Evolutionary conservation across 1,140 invertebrate species (phyloP).

Genomic region (Calycopis cecrops): DNA sequence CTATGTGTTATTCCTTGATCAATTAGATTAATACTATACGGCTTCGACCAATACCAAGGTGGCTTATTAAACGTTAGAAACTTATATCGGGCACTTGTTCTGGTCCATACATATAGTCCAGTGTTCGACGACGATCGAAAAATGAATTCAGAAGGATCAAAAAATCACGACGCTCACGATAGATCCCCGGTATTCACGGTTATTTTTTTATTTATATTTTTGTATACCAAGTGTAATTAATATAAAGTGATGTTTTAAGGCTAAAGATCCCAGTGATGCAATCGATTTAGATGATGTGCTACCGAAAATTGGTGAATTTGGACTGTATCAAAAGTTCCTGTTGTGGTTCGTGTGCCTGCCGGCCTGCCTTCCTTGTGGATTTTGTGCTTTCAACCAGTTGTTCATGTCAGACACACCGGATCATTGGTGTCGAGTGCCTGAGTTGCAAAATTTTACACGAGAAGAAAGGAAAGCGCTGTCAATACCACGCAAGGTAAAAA

Average conservation of each 20-base stretch:
- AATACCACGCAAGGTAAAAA: slow-evolving; percentile 77
- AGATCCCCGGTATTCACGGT: slow-evolving; percentile 37
- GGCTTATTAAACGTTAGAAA: slow-evolving; percentile 43
- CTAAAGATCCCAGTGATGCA: slow-evolving; percentile 43
- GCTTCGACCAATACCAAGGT: slow-evolving; percentile 56
- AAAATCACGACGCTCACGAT: slow-evolving; percentile 33
- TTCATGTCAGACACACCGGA: slow-evolving; percentile 89
- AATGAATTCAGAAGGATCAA: slow-evolving; percentile 7
- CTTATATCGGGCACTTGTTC: slow-evolving; percentile 33
- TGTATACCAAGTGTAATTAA: slow-evolving; percentile 8
- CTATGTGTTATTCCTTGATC: slow-evolving; percentile 41
- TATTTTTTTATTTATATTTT: slow-evolving; percentile 16
- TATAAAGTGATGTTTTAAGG: slow-evolving; percentile 36
- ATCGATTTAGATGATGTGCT: slow-evolving; percentile 88
- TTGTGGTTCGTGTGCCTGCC: slow-evolving; percentile 91
- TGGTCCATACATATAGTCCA: no score
- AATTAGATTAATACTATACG: slow-evolving; percentile 66
- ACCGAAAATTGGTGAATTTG: slow-evolving; percentile 90
- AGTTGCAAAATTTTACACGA: slow-evolving; percentile 75
- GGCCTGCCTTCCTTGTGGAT: slow-evolving; percentile 91
- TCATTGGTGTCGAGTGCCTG: slow-evolving; percentile 87
- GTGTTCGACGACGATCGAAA: slow-evolving; percentile 5
- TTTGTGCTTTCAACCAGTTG: slow-evolving; percentile 92
- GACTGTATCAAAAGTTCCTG: slow-evolving; percentile 89
- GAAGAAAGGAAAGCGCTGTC: slow-evolving; percentile 78